Evolutionary conservation across 2,113 vertebrate genomes (phyloP).

Genomic region (Nycticorax nycticorax): DNA sequence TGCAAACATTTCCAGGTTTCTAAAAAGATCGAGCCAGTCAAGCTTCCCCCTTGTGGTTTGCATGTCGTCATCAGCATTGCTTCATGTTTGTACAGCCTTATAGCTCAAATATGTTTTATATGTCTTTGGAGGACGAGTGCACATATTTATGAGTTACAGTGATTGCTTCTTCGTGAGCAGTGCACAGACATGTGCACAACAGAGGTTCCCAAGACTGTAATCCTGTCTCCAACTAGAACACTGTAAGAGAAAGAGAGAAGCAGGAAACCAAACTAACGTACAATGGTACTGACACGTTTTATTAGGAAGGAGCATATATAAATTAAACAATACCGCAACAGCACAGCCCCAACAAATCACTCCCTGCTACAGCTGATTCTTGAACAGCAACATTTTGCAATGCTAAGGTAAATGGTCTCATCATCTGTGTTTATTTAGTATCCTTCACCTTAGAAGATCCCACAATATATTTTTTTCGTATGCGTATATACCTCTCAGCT

Average conservation of each 20-base stretch:
- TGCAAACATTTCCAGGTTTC: constrained; percentile 55
- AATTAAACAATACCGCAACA: not conserved
- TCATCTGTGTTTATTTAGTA: not conserved
- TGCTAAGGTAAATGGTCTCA: not conserved
- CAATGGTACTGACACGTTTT: not conserved
- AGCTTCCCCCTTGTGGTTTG: constrained; percentile 44
- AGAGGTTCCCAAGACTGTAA: constrained; percentile 36
- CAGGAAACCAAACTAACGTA: not conserved
- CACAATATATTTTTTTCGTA: not conserved
- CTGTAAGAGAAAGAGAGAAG: not conserved
- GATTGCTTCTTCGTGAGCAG: constrained; percentile 41
- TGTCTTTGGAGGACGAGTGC: constrained; percentile 50
- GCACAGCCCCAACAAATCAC: not conserved
- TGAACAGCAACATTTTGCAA: not conserved
- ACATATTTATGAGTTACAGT: constrained; percentile 59
- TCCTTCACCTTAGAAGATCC: not conserved
- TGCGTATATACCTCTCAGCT: not conserved
- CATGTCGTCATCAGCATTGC: constrained; percentile 46
- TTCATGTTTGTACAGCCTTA: constrained; percentile 59
- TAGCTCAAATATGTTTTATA: constrained; percentile 64
- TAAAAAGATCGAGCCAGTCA: constrained; percentile 33
- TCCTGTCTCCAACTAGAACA: not conserved
- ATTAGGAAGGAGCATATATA: not conserved
- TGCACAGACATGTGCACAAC: constrained; percentile 37
- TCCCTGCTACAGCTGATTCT: not conserved